A percentile compares a stretch with the other conserved stretches of the same genome.
Evolutionary conservation across 2,113 vertebrate species (phyloP).

Genomic region (Centropus bengalensis): DNA sequence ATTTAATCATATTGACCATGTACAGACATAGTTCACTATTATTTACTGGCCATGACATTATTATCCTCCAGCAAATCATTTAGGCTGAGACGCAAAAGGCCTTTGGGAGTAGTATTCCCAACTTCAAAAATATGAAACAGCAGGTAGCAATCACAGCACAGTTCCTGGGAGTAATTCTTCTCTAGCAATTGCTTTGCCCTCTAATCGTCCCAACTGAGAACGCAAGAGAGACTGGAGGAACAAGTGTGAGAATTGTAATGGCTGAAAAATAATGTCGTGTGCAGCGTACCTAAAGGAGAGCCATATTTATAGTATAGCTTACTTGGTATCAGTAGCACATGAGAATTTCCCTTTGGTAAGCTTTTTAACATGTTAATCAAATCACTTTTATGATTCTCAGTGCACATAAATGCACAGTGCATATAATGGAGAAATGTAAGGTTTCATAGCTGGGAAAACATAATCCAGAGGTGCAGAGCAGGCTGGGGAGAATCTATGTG

Average conservation of each 20-base stretch:
- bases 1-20: constrained; percentile 84
- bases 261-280: constrained; percentile 63
- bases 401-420: neutral
- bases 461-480: too few species aligned
- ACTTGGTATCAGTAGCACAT: constrained; percentile 57
- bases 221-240: constrained; percentile 24
- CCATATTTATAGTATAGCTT: constrained; percentile 59
- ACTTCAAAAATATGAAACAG: constrained; percentile 77
- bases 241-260: constrained; percentile 52
- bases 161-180: constrained; percentile 76
- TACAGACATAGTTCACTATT: constrained; percentile 82
- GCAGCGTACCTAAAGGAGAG: constrained; percentile 40
- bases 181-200: constrained; percentile 79
- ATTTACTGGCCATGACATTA: constrained; percentile 88
- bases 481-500: too few species aligned
- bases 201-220: constrained; percentile 72
- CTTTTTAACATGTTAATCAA: constrained; percentile 29
- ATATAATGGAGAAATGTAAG: too few species aligned
- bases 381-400: neutral
- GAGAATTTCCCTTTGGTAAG: constrained; percentile 43
- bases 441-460: too few species aligned
- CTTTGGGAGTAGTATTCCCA: constrained; percentile 79
- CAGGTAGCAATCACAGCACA: constrained; percentile 81
- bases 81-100: constrained; percentile 79
- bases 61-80: constrained; percentile 85